Conservation (phyloP, 2,888 invertebrate species). For the Euclidia mi region DNA sequence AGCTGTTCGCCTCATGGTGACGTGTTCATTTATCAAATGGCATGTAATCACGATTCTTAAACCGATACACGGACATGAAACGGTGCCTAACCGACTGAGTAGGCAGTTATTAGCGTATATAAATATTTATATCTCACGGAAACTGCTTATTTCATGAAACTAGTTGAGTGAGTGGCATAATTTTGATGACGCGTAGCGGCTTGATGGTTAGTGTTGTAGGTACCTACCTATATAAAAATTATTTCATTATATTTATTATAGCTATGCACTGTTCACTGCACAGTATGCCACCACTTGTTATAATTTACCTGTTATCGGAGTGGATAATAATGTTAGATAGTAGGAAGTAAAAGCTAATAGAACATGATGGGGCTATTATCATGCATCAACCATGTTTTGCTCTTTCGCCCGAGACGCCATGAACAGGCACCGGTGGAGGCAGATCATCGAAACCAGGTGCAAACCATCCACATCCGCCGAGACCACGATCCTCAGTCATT, state of each 20-base stretch:
- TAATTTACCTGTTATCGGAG: conserved; percentile 46
- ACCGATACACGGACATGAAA: conserved; percentile 22
- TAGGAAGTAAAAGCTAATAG: conserved; percentile 44
- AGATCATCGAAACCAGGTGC: no score
- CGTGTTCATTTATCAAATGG: conserved; percentile 28
- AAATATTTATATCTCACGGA: conserved; percentile 35
- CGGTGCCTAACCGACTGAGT: conserved; percentile 7
- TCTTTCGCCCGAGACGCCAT: no score
- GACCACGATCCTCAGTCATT: no score
- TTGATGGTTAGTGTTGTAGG: neutral
- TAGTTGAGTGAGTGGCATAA: conserved; percentile 13
- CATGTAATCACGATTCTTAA: conserved; percentile 27
- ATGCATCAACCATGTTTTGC: conserved; percentile 39
- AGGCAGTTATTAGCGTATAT: conserved; percentile 17
- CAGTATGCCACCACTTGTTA: conserved; percentile 2
- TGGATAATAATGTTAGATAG: conserved; percentile 33
- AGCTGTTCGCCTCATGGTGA: conserved; percentile 28
- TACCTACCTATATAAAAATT: neutral
- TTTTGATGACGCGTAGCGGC: conserved; percentile 11
- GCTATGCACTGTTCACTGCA: neutral
- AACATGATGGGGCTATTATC: conserved; percentile 25
- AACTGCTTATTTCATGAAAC: conserved; percentile 17
- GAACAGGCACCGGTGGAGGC: no score
- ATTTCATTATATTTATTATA: no score
- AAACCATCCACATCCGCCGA: no score